Evolutionary conservation across 2,113 vertebrate species (phyloP).

Genomic region (Actenoides hombroni): DNA sequence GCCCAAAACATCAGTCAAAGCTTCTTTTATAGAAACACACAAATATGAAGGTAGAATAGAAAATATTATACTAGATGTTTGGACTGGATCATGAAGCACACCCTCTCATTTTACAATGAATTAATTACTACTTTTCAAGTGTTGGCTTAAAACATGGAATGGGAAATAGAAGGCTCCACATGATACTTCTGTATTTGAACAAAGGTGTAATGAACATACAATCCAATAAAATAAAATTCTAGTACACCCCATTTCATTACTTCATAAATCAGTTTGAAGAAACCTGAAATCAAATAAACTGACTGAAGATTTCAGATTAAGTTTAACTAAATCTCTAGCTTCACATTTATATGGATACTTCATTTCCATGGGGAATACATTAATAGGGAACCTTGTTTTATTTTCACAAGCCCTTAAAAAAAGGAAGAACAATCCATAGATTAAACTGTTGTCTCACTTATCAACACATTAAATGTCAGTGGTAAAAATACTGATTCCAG

Average conservation of each 20-base stretch:
- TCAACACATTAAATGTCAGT: accelerated
- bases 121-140: neutral
- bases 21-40: neutral
- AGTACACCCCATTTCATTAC: neutral
- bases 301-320: neutral
- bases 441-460: neutral
- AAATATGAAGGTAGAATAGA: neutral
- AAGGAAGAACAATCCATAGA: neutral
- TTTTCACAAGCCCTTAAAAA: neutral
- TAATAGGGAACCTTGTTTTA: neutral
- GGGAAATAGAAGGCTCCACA: neutral
- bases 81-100: neutral
- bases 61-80: neutral
- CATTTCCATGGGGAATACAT: neutral
- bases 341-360: neutral
- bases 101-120: neutral
- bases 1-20: neutral
- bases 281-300: neutral
- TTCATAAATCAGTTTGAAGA: neutral
- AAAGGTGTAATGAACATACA: neutral
- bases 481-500: neutral
- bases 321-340: neutral
- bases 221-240: neutral
- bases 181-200: neutral
- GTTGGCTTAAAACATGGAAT: neutral